phyloP scores from a whole-genome alignment of 2,888 invertebrate species.

The Tetragonisca angustula region DNA sequence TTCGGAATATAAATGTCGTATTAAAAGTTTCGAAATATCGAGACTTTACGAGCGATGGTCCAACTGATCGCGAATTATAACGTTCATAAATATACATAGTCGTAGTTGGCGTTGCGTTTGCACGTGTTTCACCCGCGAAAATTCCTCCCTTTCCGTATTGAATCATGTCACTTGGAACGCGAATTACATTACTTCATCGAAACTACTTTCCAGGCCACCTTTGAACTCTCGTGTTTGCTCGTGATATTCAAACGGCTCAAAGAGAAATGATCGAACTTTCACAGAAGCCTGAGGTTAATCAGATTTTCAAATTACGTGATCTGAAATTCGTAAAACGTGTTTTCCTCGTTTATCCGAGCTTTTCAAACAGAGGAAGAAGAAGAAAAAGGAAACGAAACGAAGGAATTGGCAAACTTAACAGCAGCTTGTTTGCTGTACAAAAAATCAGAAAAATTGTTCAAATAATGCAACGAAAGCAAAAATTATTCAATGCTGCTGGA shows the following conservation, averaged over 20 bases:
- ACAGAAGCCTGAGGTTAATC: neutral
- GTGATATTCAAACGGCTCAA: slow-evolving; percentile 14
- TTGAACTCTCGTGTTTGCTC: slow-evolving; percentile 21
- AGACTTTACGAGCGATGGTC: slow-evolving; percentile 42
- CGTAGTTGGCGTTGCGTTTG: slow-evolving; percentile 17
- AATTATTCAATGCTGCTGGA: neutral
- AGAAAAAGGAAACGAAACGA: neutral
- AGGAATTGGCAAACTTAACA: neutral
- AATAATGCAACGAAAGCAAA: neutral
- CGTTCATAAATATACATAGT: slow-evolving; percentile 10
- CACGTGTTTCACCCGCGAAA: slow-evolving; percentile 7
- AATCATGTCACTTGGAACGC: slow-evolving; percentile 11
- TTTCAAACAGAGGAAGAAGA: neutral
- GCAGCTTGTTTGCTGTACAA: neutral
- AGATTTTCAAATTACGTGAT: neutral
- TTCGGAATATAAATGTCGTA: neutral
- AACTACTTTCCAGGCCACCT: neutral
- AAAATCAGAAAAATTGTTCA: neutral
- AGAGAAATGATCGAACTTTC: neutral
- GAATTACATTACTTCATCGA: neutral
- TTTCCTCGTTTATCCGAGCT: neutral
- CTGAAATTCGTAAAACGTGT: neutral
- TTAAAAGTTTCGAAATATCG: neutral
- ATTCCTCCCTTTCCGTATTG: slow-evolving; percentile 31
- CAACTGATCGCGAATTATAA: slow-evolving; percentile 24